A percentile compares a stretch with the other conserved stretches of the same genome.
Evolutionary conservation across 35 echinoderm and acorn worm genomes (phyloP).

Genomic region (Apostichopus japonicus): DNA sequence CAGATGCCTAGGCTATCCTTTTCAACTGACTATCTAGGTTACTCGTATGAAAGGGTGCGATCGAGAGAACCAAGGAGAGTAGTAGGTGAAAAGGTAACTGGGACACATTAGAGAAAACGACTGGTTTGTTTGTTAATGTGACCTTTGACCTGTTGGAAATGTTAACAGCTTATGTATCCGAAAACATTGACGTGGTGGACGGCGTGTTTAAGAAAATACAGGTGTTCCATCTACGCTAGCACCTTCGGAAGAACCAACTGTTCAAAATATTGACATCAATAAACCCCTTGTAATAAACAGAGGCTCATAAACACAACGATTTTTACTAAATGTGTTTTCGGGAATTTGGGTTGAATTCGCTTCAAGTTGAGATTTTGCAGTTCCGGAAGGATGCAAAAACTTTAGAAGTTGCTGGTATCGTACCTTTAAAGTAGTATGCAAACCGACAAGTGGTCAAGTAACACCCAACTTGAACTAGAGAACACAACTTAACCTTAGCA

Average conservation of each 20-base stretch:
- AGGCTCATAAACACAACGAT: neutral
- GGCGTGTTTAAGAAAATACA: neutral
- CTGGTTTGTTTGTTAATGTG: neutral
- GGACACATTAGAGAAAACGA: neutral
- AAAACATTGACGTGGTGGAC: neutral
- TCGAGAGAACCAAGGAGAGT: neutral
- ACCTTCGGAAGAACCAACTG: neutral
- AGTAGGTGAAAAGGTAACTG: conserved; percentile 5
- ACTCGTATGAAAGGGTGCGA: neutral
- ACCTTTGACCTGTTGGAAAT: neutral
- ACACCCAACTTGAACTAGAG: too few species aligned
- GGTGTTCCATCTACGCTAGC: neutral
- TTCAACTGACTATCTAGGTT: neutral
- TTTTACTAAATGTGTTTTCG: neutral
- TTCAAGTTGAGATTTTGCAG: too few species aligned
- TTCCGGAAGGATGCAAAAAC: too few species aligned
- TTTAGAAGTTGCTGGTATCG: too few species aligned
- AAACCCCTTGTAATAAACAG: neutral
- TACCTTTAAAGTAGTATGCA: too few species aligned
- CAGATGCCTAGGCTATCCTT: neutral
- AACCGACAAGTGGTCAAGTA: too few species aligned
- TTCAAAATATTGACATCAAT: conserved; percentile 11
- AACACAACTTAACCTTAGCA: too few species aligned
- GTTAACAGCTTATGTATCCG: neutral
- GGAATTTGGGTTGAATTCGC: neutral